phyloP scores from a whole-genome alignment of 2,888 invertebrate species.

The Allygus modestus region DNA sequence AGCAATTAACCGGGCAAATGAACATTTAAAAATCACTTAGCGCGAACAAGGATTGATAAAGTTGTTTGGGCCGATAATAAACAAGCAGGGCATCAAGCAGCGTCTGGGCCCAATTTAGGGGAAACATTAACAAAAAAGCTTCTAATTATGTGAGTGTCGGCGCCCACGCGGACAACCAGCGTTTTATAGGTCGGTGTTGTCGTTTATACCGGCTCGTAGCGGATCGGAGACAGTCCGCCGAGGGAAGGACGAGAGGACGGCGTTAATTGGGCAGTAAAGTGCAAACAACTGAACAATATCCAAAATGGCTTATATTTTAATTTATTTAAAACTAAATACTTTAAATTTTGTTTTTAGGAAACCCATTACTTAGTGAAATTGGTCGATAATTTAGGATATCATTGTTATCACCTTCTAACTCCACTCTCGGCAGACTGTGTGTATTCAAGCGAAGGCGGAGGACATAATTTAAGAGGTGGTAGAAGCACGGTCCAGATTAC shows the following conservation, averaged over 20 bases:
- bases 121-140: conserved; percentile 60
- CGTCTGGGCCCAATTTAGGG: conserved; percentile 53
- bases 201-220: conserved; percentile 42
- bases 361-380: background rate
- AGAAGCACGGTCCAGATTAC: conserved; percentile 44
- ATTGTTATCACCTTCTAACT: background rate
- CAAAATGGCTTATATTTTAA: background rate
- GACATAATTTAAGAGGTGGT: conserved; percentile 59
- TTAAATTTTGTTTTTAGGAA: background rate
- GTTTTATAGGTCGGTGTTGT: conserved; percentile 57
- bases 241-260: background rate
- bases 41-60: conserved; percentile 51
- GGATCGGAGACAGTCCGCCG: conserved; percentile 8
- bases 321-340: background rate
- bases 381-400: conserved; percentile 5
- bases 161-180: conserved; percentile 51
- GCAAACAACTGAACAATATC: background rate
- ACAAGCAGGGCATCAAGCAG: conserved; percentile 48
- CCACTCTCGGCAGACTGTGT: background rate
- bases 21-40: conserved; percentile 58
- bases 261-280: conserved; percentile 16
- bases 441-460: conserved; percentile 37
- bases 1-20: conserved; percentile 49
- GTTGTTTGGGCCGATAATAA: conserved; percentile 55
- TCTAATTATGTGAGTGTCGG: conserved; percentile 59